Percentiles rank a stretch among this genome's conserved stretches.
These are phyloP conservation scores for Malurus cyaneus DNA, from an alignment of 2,113 vertebrate genomes.

Conservation along the genomic window DNA sequence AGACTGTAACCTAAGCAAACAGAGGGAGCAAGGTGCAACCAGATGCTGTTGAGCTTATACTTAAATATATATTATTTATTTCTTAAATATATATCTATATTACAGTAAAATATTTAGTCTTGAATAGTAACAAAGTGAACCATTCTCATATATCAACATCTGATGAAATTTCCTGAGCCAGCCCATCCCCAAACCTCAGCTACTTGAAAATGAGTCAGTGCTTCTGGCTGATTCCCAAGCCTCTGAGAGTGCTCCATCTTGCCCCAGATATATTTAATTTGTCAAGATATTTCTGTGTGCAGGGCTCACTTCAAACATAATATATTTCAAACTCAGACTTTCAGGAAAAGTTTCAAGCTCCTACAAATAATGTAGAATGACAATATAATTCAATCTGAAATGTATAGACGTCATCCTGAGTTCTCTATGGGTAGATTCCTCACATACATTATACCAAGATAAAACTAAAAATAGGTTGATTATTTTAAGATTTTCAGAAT, in stretches of 20 bases:
- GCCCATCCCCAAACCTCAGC: not conserved
- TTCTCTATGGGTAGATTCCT: not conserved
- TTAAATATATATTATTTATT: not conserved
- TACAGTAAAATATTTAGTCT: not conserved
- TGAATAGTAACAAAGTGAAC: not conserved
- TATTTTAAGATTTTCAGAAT: not conserved
- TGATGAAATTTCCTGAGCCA: not conserved
- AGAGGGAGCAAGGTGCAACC: not conserved
- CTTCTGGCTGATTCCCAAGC: slow-evolving; percentile 38
- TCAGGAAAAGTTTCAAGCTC: not conserved
- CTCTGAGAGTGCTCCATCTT: not conserved
- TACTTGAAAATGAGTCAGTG: not conserved
- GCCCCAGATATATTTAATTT: not conserved
- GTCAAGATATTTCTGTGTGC: not conserved
- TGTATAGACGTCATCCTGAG: not conserved
- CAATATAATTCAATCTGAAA: not conserved
- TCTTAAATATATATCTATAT: not conserved
- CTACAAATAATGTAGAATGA: not conserved
- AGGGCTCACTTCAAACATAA: not conserved
- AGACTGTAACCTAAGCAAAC: not conserved
- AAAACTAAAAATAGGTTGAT: not conserved
- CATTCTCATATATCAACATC: not conserved
- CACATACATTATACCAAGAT: not conserved
- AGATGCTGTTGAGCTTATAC: not conserved
- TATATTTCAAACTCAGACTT: not conserved